Conservation (phyloP, 1,140 invertebrate genomes). For the Pseudobourletiella spinata region DNA sequence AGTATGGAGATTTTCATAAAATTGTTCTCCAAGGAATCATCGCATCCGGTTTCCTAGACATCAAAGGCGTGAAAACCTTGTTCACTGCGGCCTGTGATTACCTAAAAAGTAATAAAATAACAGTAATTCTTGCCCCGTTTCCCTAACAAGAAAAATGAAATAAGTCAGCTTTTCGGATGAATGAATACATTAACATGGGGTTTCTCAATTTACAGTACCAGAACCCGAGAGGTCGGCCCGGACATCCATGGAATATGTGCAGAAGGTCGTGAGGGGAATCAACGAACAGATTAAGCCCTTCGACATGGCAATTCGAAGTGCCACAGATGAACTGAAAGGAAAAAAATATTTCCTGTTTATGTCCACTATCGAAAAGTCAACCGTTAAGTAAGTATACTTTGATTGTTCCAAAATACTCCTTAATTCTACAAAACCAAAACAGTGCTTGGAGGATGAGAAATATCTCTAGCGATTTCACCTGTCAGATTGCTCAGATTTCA, state of each 20-base stretch:
- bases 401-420: background rate
- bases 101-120: constrained; percentile 17
- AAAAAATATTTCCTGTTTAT: constrained; percentile 33
- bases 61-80: constrained; percentile 25
- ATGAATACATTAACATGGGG: too few relatives aligned
- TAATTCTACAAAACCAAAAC: background rate
- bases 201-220: too few relatives aligned
- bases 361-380: constrained; percentile 29
- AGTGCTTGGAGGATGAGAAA: background rate
- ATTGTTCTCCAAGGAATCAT: constrained; percentile 33
- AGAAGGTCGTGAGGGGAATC: constrained; percentile 28
- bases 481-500: background rate
- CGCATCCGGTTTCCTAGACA: constrained; percentile 23
- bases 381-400: constrained; percentile 20
- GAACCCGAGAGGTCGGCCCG: background rate
- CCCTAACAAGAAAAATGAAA: background rate
- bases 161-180: background rate
- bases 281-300: constrained; percentile 24
- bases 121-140: background rate
- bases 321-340: constrained; percentile 26
- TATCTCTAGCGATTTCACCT: background rate
- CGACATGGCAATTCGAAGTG: constrained; percentile 25
- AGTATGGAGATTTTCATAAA: constrained; percentile 31
- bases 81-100: constrained; percentile 25
- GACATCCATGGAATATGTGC: constrained; percentile 16